phyloP scores from a whole-genome alignment of 2,888 invertebrate genomes.

The Rapana venosa region DNA sequence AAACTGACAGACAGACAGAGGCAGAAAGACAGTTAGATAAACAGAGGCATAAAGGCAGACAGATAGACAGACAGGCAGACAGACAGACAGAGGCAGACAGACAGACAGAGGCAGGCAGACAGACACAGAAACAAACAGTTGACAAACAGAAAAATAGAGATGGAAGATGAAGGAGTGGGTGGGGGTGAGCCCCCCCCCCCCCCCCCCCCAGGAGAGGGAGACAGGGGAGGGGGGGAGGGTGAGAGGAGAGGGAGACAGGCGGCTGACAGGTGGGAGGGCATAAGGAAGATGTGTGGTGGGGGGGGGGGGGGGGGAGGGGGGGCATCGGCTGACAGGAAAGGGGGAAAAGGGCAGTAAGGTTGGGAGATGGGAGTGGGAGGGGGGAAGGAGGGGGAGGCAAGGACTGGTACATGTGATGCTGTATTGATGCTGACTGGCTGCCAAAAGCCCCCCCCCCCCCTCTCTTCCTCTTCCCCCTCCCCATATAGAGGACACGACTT shows the following conservation, averaged over 20 bases:
- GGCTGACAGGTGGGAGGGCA: not conserved
- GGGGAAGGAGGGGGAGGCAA: not conserved
- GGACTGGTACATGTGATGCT: not conserved
- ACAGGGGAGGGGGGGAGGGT: not conserved
- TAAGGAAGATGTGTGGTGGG: not conserved
- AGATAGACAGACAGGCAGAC: not conserved
- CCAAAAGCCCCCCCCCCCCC: too few species aligned
- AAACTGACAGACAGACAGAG: not conserved
- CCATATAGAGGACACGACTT: too few species aligned
- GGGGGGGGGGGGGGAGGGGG: not conserved
- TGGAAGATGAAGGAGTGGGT: not conserved
- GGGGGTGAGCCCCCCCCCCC: too few species aligned
- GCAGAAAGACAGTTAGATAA: too few species aligned
- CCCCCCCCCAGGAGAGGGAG: conserved; percentile 1
- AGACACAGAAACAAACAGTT: not conserved
- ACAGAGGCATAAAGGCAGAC: too few species aligned
- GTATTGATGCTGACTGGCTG: too few species aligned
- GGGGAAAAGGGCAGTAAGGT: too few species aligned
- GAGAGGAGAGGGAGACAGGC: not conserved
- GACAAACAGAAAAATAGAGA: not conserved
- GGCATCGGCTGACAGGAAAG: too few species aligned
- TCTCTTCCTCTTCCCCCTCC: too few species aligned
- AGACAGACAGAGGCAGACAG: not conserved
- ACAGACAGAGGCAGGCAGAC: not conserved
- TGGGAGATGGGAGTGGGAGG: not conserved